Evolutionary conservation across 2,797 vertebrate species (phyloP), one percentile per base, ranked within the genome.

Genomic region (Leptoclinus maculatus): DNA sequence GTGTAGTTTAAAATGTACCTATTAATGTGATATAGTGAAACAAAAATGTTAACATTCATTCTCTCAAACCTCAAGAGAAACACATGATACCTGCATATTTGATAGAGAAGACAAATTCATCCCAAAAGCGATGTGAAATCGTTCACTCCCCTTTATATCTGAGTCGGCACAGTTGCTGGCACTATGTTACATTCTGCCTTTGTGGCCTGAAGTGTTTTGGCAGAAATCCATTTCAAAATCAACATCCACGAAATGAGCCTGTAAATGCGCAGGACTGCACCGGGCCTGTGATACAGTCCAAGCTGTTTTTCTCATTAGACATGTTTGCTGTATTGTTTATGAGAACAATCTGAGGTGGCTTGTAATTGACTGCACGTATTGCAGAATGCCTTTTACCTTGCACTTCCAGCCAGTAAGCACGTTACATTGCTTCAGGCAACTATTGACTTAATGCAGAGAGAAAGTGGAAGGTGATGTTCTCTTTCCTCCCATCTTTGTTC

Each of bases 211-310:
- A 83, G 83, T 74, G 72, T 84, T 91, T 91, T 93, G 92, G 91
- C 89, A 69, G 70, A 78, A 87, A 82, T 92, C 91, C 90, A 90
- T 85, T 74, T 88, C 63, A 82, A 88, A 92, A 87, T 91, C 89
- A 85, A 90, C 90, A 85, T 92, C 88, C 80, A 87, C 85, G 86
- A 89, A 91, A 92, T 69, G 71, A 88, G 80, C 45, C 64, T 90
- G 65, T 82, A 87, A 91, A 83, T 80, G 89, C 69, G 71, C 74
- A 83, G 85, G 79, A 78, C 85, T 86, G 82, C 84, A 69, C 59
- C 21, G 77, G 66, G 63, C 69, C 71, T 23, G 76, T 79, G 86
- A 73, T 76, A 74, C 76, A 83, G 71, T 86, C 79, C 83, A 63
- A 80, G 84, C 81, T 62, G 82, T 79, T 85, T 80, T 85, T 90